phyloP scores from a whole-genome alignment of 2,113 vertebrate species.

The Tonatia bakeri region DNA sequence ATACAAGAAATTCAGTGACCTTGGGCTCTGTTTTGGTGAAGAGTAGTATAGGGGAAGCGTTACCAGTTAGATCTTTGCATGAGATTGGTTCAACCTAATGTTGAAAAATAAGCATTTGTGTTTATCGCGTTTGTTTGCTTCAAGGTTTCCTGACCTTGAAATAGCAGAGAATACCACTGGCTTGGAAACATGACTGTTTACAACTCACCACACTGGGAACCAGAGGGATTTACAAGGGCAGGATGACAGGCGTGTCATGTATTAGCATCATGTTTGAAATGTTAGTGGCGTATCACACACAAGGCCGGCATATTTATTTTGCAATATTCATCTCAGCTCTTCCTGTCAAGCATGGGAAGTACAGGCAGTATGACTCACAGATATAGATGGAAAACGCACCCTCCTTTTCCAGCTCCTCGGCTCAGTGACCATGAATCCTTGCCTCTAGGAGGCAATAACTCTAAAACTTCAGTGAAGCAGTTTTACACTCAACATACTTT shows the following conservation, averaged over 20 bases:
- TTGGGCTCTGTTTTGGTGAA: background rate
- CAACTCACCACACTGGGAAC: background rate
- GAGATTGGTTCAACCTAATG: background rate
- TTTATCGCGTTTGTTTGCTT: background rate
- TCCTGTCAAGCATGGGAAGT: constrained; percentile 29
- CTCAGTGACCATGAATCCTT: background rate
- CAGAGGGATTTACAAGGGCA: constrained; percentile 55
- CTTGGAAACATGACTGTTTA: constrained; percentile 45
- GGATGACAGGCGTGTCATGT: constrained; percentile 51
- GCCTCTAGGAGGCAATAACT: background rate
- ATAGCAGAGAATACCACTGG: background rate
- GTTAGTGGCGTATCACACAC: constrained; percentile 31
- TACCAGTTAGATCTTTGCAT: background rate
- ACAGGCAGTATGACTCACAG: background rate
- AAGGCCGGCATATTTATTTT: constrained; percentile 16
- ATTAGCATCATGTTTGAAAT: constrained; percentile 52
- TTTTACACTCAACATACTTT: background rate
- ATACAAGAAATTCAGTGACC: background rate
- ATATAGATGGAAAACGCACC: background rate
- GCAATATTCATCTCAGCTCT: background rate
- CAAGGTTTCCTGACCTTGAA: constrained; percentile 46
- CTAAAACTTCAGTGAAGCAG: background rate
- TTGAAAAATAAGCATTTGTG: background rate
- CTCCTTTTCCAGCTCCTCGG: background rate
- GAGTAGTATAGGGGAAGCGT: background rate